These are phyloP conservation scores for Octonoba sinensis DNA, from an alignment of 2,888 invertebrate genomes.

Conservation along the genomic window DNA sequence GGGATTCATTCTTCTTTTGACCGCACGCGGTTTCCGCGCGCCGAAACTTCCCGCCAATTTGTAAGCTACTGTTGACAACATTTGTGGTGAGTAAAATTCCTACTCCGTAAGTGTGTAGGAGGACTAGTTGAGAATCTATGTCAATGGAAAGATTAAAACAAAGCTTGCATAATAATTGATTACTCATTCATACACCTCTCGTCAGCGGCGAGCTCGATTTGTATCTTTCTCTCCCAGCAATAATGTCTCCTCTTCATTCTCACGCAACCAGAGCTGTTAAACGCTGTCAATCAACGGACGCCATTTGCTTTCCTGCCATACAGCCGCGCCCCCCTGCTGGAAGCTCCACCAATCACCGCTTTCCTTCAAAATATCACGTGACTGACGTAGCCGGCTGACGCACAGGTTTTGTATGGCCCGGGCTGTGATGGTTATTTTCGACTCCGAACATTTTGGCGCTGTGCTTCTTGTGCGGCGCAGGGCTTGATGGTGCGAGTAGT, in stretches of 20 bases:
- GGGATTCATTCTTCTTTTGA: not conserved
- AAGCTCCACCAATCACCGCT: slow-evolving; percentile 1
- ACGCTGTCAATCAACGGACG: slow-evolving; percentile 53
- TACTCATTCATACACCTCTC: slow-evolving; percentile 21
- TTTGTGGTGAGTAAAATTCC: too few relatives aligned
- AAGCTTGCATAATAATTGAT: slow-evolving; percentile 21
- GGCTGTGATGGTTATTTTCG: slow-evolving; percentile 54
- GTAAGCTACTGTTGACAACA: too few relatives aligned
- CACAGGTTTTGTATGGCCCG: slow-evolving; percentile 52
- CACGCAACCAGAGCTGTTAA: slow-evolving; percentile 23
- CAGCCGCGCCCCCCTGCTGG: slow-evolving; percentile 19
- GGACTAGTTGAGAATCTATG: too few relatives aligned
- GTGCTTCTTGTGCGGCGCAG: slow-evolving; percentile 39
- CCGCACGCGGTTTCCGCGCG: slow-evolving; percentile 4
- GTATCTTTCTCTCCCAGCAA: not conserved
- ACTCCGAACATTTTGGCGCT: slow-evolving; percentile 52
- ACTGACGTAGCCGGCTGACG: slow-evolving; percentile 59
- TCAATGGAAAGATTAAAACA: not conserved
- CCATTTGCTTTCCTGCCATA: slow-evolving; percentile 33
- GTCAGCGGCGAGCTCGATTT: slow-evolving; percentile 6
- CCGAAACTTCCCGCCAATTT: slow-evolving; percentile 39
- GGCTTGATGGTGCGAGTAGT: slow-evolving; percentile 57
- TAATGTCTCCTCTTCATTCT: slow-evolving; percentile 14
- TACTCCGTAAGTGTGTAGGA: too few relatives aligned
- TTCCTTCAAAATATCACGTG: slow-evolving; percentile 20